Base-by-base conservation (phyloP, 2,113 vertebrate genomes). In the Rhinolophus sinicus region DNA sequence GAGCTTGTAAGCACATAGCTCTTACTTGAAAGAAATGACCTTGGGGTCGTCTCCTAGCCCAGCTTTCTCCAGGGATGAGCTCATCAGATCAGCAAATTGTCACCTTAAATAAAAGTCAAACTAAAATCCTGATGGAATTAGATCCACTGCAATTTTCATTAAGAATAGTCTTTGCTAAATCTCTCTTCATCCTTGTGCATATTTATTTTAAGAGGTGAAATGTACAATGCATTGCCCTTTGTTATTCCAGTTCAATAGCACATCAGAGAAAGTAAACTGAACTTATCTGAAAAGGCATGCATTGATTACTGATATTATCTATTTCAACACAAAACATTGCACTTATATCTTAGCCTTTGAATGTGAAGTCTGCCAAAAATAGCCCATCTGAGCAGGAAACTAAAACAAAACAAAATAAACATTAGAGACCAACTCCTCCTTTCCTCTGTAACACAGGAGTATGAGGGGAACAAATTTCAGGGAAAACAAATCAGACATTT, bases 61-160 rank as follows among this genome's bases (percentile, higher is more conserved):
- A 52, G 28, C 18, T 70, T 92, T 87, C 40, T 65, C 33, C 35
- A 70, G 52, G 0, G 0, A 84, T 96, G 80, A 84, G 64, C 75
- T 90, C 90, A 88, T 84, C 76, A 84, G 93, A 52, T 95, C 80
- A 94, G 44, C 28, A 95, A 38, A 67, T 33, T 94, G 93, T 86
- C 64, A 92, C 35, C 69, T 82, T 52, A 76, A 44, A 94, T 96
- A 96, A 96, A 96, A 87, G 60, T 80, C 84, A 93, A 54, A 60
- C 8, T 44, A 77, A 95, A 93, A 65, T 56, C 18, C 64, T 90
- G n/a, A 80, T 83, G 50, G 60, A 80, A 95, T 95, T 86, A 92
- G 35, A 90, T 80, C 30, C 18, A 65, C 52, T 90, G 6, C 60
- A 72, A 69, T 94, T 92, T 95, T 78, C 75, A 92, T 87, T 82